Evolutionary conservation across 1,140 invertebrate genomes (phyloP).

Genomic region (Drosophila eugracilis): DNA sequence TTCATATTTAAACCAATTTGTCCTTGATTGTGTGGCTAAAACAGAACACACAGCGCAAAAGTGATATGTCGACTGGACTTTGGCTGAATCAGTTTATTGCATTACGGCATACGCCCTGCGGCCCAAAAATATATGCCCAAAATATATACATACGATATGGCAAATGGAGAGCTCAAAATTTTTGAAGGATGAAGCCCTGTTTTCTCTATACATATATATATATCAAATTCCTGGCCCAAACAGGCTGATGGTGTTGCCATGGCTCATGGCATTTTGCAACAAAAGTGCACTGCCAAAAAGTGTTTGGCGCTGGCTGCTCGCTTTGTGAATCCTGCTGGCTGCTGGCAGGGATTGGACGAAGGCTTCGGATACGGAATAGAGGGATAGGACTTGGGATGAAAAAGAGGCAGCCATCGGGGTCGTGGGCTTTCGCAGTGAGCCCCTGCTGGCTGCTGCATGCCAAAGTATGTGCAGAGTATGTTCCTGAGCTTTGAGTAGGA

Average conservation of each 20-base stretch:
- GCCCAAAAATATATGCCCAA: constrained; percentile 21
- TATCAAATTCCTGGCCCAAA: constrained; percentile 30
- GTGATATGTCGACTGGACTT: neutral
- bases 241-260: constrained; percentile 37
- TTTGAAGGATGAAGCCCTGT: constrained; percentile 13
- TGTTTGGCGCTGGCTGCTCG: constrained; percentile 25
- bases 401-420: too few species aligned
- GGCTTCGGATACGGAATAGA: neutral
- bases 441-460: constrained; percentile 23
- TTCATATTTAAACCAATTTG: constrained; percentile 11
- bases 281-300: constrained; percentile 61
- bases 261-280: constrained; percentile 27
- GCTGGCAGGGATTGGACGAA: constrained; percentile 30
- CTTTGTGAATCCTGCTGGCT: constrained; percentile 44
- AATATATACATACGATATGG: neutral
- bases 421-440: constrained; percentile 20
- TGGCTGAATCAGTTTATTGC: constrained; percentile 51
- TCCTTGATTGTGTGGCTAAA: constrained; percentile 40
- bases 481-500: constrained; percentile 21
- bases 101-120: constrained; percentile 47
- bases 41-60: too few species aligned
- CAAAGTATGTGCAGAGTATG: constrained; percentile 40
- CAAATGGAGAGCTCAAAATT: constrained; percentile 10
- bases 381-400: neutral
- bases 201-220: constrained; percentile 17